phyloP scores from a whole-genome alignment of 2,888 invertebrate genomes.

The Seladonia tumulorum region DNA sequence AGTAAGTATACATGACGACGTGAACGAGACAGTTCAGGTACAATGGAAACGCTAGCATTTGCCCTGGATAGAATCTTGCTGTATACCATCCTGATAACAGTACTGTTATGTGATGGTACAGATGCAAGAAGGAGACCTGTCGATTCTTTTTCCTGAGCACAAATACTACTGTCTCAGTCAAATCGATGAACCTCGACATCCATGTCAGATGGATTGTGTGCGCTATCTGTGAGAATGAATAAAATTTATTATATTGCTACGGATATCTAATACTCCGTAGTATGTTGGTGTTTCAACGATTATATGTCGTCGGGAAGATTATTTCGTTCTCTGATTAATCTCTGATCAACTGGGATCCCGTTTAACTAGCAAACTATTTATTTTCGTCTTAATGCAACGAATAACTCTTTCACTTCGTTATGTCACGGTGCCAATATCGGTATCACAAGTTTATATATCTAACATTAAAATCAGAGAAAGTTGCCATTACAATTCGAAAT shows the following conservation, averaged over 20 bases:
- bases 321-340: too few relatives aligned
- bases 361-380: too few relatives aligned
- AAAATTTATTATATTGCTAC: neutral
- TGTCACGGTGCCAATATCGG: too few relatives aligned
- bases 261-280: too few relatives aligned
- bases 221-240: neutral
- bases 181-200: slow-evolving; percentile 87
- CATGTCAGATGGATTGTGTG: slow-evolving; percentile 9
- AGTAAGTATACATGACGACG: slow-evolving; percentile 91
- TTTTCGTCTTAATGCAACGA: too few relatives aligned
- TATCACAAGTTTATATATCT: too few relatives aligned
- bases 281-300: too few relatives aligned
- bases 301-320: too few relatives aligned
- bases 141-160: slow-evolving; percentile 88
- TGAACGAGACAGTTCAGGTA: slow-evolving; percentile 89
- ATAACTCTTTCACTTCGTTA: too few relatives aligned
- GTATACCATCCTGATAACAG: slow-evolving; percentile 86
- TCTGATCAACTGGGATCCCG: too few relatives aligned
- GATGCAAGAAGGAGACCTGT: slow-evolving; percentile 85
- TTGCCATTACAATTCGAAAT: too few relatives aligned
- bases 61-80: slow-evolving; percentile 87
- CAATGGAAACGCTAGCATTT: slow-evolving; percentile 86
- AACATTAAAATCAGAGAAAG: too few relatives aligned
- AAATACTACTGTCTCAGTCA: slow-evolving; percentile 89
- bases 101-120: slow-evolving; percentile 89